These are phyloP conservation scores for Cynoglossus semilaevis DNA, from an alignment of 2,113 vertebrate genomes.

Conservation along the genomic window DNA sequence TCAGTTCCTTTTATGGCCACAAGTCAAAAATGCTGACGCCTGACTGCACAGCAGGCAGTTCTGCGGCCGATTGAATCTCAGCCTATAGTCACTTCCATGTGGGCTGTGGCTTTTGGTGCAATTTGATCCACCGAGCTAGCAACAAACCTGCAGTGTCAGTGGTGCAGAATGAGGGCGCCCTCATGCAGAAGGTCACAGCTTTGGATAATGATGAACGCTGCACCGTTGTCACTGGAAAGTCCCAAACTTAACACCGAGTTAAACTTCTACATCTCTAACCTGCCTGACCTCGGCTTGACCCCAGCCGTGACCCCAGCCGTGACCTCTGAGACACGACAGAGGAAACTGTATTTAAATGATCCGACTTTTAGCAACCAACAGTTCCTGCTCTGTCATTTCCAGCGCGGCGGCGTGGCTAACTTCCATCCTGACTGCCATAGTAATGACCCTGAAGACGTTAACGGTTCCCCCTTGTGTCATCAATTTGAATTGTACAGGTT, in stretches of 20 bases:
- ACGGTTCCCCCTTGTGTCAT: conserved; percentile 29
- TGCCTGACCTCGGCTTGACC: conserved; percentile 43
- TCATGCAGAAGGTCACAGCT: conserved; percentile 15
- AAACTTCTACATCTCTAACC: conserved; percentile 6
- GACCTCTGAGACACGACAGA: conserved; percentile 1
- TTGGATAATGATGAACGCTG: conserved; percentile 7
- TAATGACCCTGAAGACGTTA: conserved; percentile 18
- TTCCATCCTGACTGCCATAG: conserved; percentile 15
- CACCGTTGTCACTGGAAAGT: conserved; percentile 14
- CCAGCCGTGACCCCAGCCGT: not conserved
- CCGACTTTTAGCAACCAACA: conserved; percentile 2
- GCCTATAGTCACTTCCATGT: conserved; percentile 27
- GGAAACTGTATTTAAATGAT: conserved; percentile 24
- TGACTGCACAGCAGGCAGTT: conserved; percentile 12
- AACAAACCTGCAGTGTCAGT: conserved; percentile 18
- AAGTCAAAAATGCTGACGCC: too few relatives aligned
- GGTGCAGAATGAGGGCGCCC: conserved; percentile 34
- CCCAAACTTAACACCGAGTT: not conserved
- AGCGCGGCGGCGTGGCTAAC: conserved; percentile 2
- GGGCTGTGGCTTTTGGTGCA: conserved; percentile 29
- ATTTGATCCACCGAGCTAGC: conserved; percentile 44
- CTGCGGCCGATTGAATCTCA: conserved; percentile 32
- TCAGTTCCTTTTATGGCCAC: too few relatives aligned
- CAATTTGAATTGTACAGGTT: conserved; percentile 30
- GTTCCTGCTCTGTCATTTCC: not conserved